Evolutionary conservation across 2,797 vertebrate species (phyloP).

Genomic region (Melanotaenia maccullochi): DNA sequence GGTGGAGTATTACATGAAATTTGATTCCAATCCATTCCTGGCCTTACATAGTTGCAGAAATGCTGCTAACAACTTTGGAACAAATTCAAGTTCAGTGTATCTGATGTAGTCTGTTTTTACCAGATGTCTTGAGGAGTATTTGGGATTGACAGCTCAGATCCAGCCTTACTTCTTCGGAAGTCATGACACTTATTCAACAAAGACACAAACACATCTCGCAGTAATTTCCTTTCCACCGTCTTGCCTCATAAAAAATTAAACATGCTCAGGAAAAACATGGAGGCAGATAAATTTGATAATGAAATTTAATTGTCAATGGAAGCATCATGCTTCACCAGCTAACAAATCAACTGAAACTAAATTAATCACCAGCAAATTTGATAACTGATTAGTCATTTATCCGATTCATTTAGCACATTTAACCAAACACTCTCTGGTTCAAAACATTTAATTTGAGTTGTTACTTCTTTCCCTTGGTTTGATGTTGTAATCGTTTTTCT

Average conservation of each 20-base stretch:
- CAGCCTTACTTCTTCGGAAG: too few relatives aligned
- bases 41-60: constrained; percentile 32
- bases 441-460: background rate
- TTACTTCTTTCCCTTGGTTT: background rate
- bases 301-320: background rate
- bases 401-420: background rate
- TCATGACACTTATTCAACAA: too few relatives aligned
- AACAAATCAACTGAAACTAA: background rate
- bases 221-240: too few relatives aligned
- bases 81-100: constrained; percentile 20
- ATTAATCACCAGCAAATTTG: background rate
- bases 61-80: constrained; percentile 22
- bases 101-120: constrained; percentile 13
- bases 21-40: constrained; percentile 65
- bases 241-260: background rate
- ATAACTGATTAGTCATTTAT: background rate
- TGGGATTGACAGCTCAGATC: background rate
- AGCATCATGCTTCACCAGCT: background rate
- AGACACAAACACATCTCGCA: too few relatives aligned
- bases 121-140: constrained; percentile 6
- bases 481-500: too few relatives aligned
- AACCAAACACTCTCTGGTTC: background rate
- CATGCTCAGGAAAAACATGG: background rate
- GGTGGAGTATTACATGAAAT: constrained; percentile 68
- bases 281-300: background rate